Base-by-base conservation (phyloP, 2,113 vertebrate species). In the Oncorhynchus nerka region DNA sequence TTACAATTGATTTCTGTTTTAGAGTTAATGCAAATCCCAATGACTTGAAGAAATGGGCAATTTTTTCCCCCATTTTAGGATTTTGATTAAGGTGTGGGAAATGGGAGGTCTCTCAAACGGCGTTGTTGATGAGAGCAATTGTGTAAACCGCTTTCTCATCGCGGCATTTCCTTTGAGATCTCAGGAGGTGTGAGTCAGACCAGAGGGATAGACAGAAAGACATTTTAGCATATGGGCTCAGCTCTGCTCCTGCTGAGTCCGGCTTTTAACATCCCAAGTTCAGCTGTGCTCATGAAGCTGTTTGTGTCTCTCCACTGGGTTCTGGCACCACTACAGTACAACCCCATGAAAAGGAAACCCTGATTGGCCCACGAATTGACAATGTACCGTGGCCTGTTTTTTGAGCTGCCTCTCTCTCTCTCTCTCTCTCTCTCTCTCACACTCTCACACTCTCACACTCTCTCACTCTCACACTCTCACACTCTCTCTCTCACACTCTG, bases 261-360 rank as follows among this genome's bases (percentile, higher is more conserved):
- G 19, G 5, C 30, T 6, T 68, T 39, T 34, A 80, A 82, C 79
- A 82, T 87, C 82, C 79, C 84, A 45, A 45, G 9, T 45, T 45
- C 39, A 45, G 8, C 39, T 79, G 76, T 22, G 81, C 86, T 87
- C 84, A 87, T 34, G 85, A 75, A 77, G 79, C 72, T 85, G 84
- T 84, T 87, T 90, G 89, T 86, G 85, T 86, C 82, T 73, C 86
- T 80, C 79, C 75, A 75, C 30, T 82, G 80, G 84, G 81, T 78
- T 86, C 75, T 81, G 83, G 81, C 75, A 71, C 65, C 15, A 83
- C 76, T 51, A 76, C 78, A 61, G 81, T 75, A 74, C 82, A 75
- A 67, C 80, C 51, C 3, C 77, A 78, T 87, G 85, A 86, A 88
- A 84, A 82, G 83, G 81, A 80, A 67, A 86, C 83, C 4, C 79